Evolutionary conservation across 2,888 invertebrate species (phyloP).

Genomic region (Lypha dubia): DNA sequence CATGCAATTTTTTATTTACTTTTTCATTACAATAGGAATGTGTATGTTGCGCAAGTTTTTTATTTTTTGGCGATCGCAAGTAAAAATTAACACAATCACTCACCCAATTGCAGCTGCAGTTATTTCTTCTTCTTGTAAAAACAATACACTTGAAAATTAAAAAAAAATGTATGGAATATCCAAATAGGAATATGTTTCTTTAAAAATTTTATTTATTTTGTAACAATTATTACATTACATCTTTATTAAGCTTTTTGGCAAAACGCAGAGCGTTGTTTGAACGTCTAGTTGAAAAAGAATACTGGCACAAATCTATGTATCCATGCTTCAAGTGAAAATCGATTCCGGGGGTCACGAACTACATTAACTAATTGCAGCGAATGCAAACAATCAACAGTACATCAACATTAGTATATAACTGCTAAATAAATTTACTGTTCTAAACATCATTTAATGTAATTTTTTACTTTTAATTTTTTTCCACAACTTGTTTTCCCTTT

Average conservation of each 20-base stretch:
- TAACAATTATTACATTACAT: constrained; percentile 6
- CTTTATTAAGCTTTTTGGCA: constrained; percentile 16
- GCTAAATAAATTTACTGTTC: constrained; percentile 11
- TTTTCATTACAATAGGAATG: constrained; percentile 37
- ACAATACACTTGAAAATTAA: constrained; percentile 56
- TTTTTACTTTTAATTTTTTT: constrained; percentile 31
- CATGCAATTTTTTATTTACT: constrained; percentile 27
- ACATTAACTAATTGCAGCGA: constrained; percentile 23
- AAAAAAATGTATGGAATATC: too few species aligned
- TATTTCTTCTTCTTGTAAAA: constrained; percentile 53
- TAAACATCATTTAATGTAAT: constrained; percentile 9
- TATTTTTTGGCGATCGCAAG: constrained; percentile 45
- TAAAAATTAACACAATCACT: constrained; percentile 37
- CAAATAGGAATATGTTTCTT: constrained; percentile 34
- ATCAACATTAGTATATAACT: constrained; percentile 11
- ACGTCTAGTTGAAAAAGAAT: constrained; percentile 45
- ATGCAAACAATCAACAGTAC: neutral
- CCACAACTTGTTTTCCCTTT: constrained; percentile 51
- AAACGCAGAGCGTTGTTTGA: constrained; percentile 22
- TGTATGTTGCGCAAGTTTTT: constrained; percentile 69
- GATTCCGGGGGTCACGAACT: constrained; percentile 64
- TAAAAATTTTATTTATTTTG: constrained; percentile 2
- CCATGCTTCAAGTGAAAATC: constrained; percentile 68
- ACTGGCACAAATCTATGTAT: constrained; percentile 69
- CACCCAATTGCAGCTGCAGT: constrained; percentile 14